These are phyloP conservation scores for Aethina tumida DNA, from an alignment of 1,140 invertebrate genomes.

Conservation along the genomic window DNA sequence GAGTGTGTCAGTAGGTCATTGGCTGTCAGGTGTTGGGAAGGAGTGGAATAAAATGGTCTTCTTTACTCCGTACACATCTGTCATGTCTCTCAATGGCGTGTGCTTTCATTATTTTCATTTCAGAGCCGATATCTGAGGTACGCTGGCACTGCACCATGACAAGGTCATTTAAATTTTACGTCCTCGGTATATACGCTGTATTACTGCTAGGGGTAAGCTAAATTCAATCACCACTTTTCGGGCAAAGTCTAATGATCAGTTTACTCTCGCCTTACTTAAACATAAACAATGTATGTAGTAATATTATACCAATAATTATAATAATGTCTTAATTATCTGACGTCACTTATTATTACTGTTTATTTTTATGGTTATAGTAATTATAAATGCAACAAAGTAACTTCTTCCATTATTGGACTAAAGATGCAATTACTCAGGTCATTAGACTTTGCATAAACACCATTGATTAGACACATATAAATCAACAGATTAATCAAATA, in stretches of 20 bases:
- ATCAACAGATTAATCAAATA: slow-evolving; percentile 1
- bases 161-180: slow-evolving; percentile 21
- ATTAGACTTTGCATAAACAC: slow-evolving; percentile 2
- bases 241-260: neutral
- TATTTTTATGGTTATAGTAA: neutral
- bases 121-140: slow-evolving; percentile 21
- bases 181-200: slow-evolving; percentile 21
- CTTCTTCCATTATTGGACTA: neutral
- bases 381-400: neutral
- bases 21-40: slow-evolving; percentile 25
- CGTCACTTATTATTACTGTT: neutral
- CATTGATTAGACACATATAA: neutral
- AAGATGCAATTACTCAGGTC: neutral
- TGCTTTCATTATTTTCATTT: slow-evolving; percentile 28
- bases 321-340: slow-evolving; percentile 2
- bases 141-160: slow-evolving; percentile 27
- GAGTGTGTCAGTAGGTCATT: slow-evolving; percentile 36
- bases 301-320: neutral
- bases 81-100: slow-evolving; percentile 17
- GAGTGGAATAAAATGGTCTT: slow-evolving; percentile 13
- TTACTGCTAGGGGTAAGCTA: slow-evolving; percentile 26
- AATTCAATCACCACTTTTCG: neutral
- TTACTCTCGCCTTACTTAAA: slow-evolving; percentile 1
- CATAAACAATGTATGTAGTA: neutral
- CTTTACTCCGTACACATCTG: slow-evolving; percentile 12